These are phyloP conservation scores for Tretioscincus oriximinensis DNA, from an alignment of 2,113 vertebrate genomes.

Conservation along the genomic window DNA sequence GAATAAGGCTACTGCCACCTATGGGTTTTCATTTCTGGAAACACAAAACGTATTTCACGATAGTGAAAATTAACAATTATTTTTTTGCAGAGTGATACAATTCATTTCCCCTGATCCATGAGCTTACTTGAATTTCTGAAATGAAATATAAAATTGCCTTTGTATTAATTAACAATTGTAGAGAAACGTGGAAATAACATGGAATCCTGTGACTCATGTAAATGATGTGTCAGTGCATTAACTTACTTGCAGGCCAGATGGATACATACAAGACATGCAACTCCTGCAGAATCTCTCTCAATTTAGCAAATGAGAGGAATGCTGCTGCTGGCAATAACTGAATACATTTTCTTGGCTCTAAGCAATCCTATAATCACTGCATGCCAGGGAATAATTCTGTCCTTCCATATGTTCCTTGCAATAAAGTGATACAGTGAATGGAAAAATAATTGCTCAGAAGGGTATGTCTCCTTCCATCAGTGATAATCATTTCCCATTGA, in stretches of 20 bases:
- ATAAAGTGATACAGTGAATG: constrained; percentile 10
- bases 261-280: background rate
- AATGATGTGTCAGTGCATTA: background rate
- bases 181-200: background rate
- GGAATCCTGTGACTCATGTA: background rate
- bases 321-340: background rate
- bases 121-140: background rate
- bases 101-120: background rate
- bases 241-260: background rate
- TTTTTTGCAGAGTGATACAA: background rate
- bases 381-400: background rate
- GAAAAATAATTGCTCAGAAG: constrained; percentile 7
- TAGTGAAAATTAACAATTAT: background rate
- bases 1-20: background rate
- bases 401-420: background rate
- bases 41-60: background rate
- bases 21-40: background rate
- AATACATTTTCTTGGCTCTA: background rate
- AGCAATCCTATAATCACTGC: background rate
- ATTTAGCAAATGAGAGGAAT: background rate
- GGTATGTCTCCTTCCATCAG: constrained; percentile 8
- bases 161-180: background rate
- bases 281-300: background rate
- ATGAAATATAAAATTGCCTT: background rate
- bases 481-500: constrained; percentile 14